Base-by-base conservation (phyloP, 2,113 vertebrate species). In the Tyto alba region DNA sequence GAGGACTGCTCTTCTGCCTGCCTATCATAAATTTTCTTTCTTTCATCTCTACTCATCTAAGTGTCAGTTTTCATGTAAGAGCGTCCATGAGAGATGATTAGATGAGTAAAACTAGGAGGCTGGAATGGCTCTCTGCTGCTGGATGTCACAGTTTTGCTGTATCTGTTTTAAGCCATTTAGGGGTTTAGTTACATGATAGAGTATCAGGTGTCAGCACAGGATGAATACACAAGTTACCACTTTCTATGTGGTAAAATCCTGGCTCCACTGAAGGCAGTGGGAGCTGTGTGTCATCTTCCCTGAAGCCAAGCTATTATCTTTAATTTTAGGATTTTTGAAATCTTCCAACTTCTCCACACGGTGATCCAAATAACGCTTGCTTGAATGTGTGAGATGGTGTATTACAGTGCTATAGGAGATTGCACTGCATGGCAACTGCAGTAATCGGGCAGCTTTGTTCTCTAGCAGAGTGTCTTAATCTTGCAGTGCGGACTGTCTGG, bases 361-460 rank as follows among this genome's bases (percentile, higher is more conserved):
- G 26, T 50, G 60, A 63, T 60, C 68, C 25, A 52, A 78, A 22
- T 59, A 43, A 57, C 17, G 10, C 38, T 38, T 1, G 1, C 47
- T 48, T 48, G 26, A 72, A 27, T 11, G 16, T 34, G 59, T 55
- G 32, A 48, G 41, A 7, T 45, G 18, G 29, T 74, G 32, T 12
- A 32, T 62, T 60, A 16, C 43, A 50, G 30, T 74, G n/a, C n/a
- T n/a, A n/a, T n/a, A n/a, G n/a, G n/a, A 63, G 71, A 67, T 74
- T 63, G n/a, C 47, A 21, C 34, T 59, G 43, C 53, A 19, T 63
- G 52, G 38, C 40, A 78, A 13, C 52, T 67, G n/a, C n/a, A 48
- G 0, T 62, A 38, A 26, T 48, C 0, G 0, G 8, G 29, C 8
- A 40, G 30, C 48, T 93, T 52, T 66, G 30, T 68, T 81, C 63